Evolutionary conservation across 2,888 invertebrate genomes (phyloP).

Genomic region (Leptinotarsa peninsularis): DNA sequence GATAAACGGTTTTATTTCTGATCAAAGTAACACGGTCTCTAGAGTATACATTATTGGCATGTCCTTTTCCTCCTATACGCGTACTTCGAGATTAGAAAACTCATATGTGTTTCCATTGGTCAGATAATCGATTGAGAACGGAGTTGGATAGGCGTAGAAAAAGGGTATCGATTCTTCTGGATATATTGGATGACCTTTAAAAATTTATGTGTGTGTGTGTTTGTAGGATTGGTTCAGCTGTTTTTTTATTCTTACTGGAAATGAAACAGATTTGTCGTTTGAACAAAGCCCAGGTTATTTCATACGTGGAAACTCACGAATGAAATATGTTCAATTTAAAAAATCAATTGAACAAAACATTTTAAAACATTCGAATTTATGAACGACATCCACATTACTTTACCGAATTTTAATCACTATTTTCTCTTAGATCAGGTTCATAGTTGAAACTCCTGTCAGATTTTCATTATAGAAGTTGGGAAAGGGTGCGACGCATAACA

Average conservation of each 20-base stretch:
- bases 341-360: too few species aligned
- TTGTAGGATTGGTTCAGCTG: background rate
- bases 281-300: too few species aligned
- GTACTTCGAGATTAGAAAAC: conserved; percentile 26
- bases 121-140: conserved; percentile 31
- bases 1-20: conserved; percentile 20
- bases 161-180: conserved; percentile 9
- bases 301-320: too few species aligned
- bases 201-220: conserved; percentile 14
- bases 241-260: background rate
- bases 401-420: too few species aligned
- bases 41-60: conserved; percentile 32
- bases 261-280: background rate
- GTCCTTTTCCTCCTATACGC: conserved; percentile 21
- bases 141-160: conserved; percentile 15
- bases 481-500: too few species aligned
- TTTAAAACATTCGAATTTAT: too few species aligned
- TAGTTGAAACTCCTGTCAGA: too few species aligned
- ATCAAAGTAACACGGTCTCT: conserved; percentile 18
- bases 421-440: too few species aligned
- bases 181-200: conserved; percentile 18
- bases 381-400: too few species aligned
- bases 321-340: too few species aligned
- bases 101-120: conserved; percentile 30
- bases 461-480: too few species aligned